Evolutionary conservation across 1,140 invertebrate species (phyloP).

Genomic region (Sesamia nonagrioides): DNA sequence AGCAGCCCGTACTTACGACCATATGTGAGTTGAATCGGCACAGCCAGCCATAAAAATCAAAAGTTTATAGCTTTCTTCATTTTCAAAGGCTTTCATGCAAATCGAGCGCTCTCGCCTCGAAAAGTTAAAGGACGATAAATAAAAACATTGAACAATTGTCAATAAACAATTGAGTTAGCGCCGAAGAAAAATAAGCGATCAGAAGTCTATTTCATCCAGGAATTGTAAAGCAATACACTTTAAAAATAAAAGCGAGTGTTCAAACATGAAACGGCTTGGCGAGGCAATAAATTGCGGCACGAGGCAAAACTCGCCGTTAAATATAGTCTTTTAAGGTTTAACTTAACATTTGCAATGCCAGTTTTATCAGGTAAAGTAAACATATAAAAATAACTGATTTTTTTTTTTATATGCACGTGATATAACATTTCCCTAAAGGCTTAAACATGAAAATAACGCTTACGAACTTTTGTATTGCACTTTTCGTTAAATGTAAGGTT

Average conservation of each 20-base stretch:
- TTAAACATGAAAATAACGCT: slow-evolving; percentile 22
- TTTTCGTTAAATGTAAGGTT: too few relatives aligned
- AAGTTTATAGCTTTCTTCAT: neutral
- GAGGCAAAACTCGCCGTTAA: slow-evolving; percentile 48
- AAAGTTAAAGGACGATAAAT: slow-evolving; percentile 33
- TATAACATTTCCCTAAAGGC: slow-evolving; percentile 53
- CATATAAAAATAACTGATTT: slow-evolving; percentile 48
- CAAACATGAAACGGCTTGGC: slow-evolving; percentile 50
- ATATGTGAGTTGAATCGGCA: neutral
- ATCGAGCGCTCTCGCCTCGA: neutral
- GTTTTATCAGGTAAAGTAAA: slow-evolving; percentile 52
- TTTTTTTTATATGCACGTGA: slow-evolving; percentile 46
- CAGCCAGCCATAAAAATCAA: slow-evolving; percentile 22
- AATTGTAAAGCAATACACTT: slow-evolving; percentile 49
- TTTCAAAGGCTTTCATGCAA: slow-evolving; percentile 10
- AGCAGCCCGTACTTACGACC: neutral
- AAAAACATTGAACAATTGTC: slow-evolving; percentile 37
- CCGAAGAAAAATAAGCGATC: slow-evolving; percentile 37
- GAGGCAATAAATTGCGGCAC: slow-evolving; percentile 48
- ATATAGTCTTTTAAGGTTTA: slow-evolving; percentile 50
- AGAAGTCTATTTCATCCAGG: slow-evolving; percentile 43
- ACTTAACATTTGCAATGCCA: slow-evolving; percentile 49
- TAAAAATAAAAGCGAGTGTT: slow-evolving; percentile 48
- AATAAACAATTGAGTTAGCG: slow-evolving; percentile 40
- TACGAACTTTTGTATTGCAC: slow-evolving; percentile 41